A percentile compares a stretch with the other conserved stretches of the same genome.
Evolutionary conservation across 1,140 invertebrate genomes (phyloP).

Genomic region (Araneus ventricosus): DNA sequence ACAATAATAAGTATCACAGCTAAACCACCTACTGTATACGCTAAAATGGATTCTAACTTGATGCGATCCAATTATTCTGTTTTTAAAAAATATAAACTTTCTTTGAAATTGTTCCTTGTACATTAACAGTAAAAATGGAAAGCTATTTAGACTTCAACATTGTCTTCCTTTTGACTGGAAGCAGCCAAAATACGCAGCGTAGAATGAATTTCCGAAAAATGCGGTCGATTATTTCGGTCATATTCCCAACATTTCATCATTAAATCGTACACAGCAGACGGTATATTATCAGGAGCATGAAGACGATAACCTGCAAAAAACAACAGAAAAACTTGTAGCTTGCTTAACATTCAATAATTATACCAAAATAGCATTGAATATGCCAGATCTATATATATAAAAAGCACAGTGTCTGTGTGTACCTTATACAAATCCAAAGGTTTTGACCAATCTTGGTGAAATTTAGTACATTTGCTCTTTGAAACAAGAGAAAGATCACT

Average conservation of each 20-base stretch:
- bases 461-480: too few relatives aligned
- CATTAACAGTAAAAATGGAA: background rate
- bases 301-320: conserved; percentile 90
- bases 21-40: background rate
- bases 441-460: too few relatives aligned
- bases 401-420: too few relatives aligned
- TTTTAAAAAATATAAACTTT: conserved; percentile 28
- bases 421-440: too few relatives aligned
- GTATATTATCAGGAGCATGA: conserved; percentile 92
- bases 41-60: background rate
- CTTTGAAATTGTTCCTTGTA: background rate
- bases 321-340: too few relatives aligned
- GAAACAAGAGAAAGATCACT: too few relatives aligned
- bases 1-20: background rate
- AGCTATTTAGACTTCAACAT: conserved; percentile 2
- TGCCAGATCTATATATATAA: too few relatives aligned
- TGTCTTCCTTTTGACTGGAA: conserved; percentile 46
- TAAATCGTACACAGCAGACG: conserved; percentile 87
- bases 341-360: too few relatives aligned
- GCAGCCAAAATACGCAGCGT: conserved; percentile 49
- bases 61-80: background rate
- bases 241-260: conserved; percentile 97
- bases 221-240: conserved; percentile 92
- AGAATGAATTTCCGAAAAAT: conserved; percentile 90
- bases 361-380: background rate